These are phyloP conservation scores for Heliconius congener DNA, from an alignment of 1,140 invertebrate genomes.

Conservation along the genomic window DNA sequence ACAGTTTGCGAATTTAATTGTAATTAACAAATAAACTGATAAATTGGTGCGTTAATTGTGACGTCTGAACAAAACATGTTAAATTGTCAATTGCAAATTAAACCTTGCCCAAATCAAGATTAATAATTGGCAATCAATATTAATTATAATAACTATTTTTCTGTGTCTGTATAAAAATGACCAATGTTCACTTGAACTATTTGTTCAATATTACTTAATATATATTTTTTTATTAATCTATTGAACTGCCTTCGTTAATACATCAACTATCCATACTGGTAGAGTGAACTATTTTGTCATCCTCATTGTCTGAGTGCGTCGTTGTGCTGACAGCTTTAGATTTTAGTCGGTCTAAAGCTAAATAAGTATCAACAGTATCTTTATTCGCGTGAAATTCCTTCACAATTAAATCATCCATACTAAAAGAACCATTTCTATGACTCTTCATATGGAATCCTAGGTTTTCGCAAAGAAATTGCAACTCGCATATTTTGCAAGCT, in stretches of 20 bases:
- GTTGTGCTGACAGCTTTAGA: constrained; percentile 47
- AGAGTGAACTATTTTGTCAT: constrained; percentile 33
- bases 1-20: neutral
- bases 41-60: neutral
- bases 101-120: too few species aligned
- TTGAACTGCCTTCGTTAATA: neutral
- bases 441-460: constrained; percentile 45
- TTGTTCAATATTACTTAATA: too few species aligned
- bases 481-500: constrained; percentile 49
- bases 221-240: neutral
- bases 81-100: too few species aligned
- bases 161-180: too few species aligned
- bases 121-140: too few species aligned
- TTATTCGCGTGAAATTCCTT: constrained; percentile 32
- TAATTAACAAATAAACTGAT: neutral
- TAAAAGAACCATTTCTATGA: constrained; percentile 44
- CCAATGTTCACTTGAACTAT: too few species aligned
- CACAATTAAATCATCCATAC: constrained; percentile 40
- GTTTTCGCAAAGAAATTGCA: constrained; percentile 46
- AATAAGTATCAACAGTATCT: constrained; percentile 32
- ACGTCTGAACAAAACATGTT: too few species aligned
- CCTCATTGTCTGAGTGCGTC: constrained; percentile 40
- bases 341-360: constrained; percentile 39
- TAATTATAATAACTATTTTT: neutral
- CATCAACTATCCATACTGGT: constrained; percentile 8